Percentiles rank a stretch among this genome's conserved stretches.
Conservation (phyloP, 23 tunicate genomes). For the Halocynthia roretzi region DNA sequence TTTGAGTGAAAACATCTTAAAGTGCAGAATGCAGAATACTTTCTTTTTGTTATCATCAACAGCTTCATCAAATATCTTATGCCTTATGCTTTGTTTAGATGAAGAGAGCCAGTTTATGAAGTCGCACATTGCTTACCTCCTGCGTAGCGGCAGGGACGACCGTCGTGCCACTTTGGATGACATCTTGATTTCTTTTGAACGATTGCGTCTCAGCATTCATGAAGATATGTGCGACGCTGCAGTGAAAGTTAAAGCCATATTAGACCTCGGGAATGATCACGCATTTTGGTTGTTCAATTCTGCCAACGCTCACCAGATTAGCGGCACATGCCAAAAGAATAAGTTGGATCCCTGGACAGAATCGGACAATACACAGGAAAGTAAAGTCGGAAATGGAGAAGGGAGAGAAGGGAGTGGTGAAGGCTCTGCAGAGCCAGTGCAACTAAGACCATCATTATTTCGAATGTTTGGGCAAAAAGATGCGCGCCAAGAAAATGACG, state of each 20-base stretch:
- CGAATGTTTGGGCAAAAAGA: too few species aligned
- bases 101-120: constrained; percentile 8
- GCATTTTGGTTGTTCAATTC: constrained; percentile 22
- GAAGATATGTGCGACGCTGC: constrained; percentile 45
- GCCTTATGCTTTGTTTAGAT: not conserved
- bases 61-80: too few species aligned
- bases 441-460: too few species aligned
- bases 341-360: constrained; percentile 52
- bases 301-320: not conserved
- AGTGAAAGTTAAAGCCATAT: constrained; percentile 17
- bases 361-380: constrained; percentile 29
- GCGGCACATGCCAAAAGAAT: too few species aligned
- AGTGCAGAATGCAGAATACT: too few species aligned
- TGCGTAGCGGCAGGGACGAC: constrained; percentile 51
- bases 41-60: too few species aligned
- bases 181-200: constrained; percentile 74
- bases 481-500: too few species aligned
- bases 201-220: constrained; percentile 45
- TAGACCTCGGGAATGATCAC: constrained; percentile 31
- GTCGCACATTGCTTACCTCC: constrained; percentile 10
- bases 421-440: too few species aligned
- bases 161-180: constrained; percentile 65
- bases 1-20: too few species aligned
- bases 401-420: too few species aligned
- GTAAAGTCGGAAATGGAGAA: not conserved